Percentiles rank a stretch among this genome's conserved stretches.
phyloP scores from a whole-genome alignment of 2,797 vertebrate species.

The Halcyon leucocephala region DNA sequence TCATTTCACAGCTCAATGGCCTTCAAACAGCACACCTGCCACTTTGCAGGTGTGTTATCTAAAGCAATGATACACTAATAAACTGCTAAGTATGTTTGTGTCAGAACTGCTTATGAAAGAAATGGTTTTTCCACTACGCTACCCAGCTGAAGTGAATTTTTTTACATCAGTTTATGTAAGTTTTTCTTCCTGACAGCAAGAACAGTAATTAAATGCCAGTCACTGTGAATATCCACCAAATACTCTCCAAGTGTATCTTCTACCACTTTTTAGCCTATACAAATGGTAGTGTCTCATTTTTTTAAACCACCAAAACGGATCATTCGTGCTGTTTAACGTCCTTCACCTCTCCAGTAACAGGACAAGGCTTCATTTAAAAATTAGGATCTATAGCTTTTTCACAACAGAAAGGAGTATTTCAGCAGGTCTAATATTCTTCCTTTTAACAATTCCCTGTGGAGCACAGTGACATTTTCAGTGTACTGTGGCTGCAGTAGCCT shows the following conservation, averaged over 20 bases:
- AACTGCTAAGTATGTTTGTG: conserved; percentile 49
- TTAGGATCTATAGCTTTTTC: neutral
- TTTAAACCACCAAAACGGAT: neutral
- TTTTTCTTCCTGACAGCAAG: neutral
- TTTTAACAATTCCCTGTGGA: conserved; percentile 20
- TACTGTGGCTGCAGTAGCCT: conserved; percentile 39
- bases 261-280: neutral
- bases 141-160: neutral
- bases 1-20: conserved; percentile 73
- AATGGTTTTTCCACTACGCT: conserved; percentile 21
- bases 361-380: neutral
- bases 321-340: neutral
- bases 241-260: neutral
- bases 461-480: conserved; percentile 35
- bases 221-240: neutral
- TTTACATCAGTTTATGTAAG: neutral
- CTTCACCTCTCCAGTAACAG: neutral
- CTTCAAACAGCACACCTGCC: conserved; percentile 58
- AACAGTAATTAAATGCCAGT: neutral
- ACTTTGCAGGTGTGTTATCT: conserved; percentile 48
- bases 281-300: neutral
- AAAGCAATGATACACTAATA: conserved; percentile 52
- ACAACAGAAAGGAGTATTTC: neutral
- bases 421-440: neutral
- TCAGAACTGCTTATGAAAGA: conserved; percentile 27